phyloP scores from a whole-genome alignment of 2,888 invertebrate genomes.

The Dermolepida albohirtum region DNA sequence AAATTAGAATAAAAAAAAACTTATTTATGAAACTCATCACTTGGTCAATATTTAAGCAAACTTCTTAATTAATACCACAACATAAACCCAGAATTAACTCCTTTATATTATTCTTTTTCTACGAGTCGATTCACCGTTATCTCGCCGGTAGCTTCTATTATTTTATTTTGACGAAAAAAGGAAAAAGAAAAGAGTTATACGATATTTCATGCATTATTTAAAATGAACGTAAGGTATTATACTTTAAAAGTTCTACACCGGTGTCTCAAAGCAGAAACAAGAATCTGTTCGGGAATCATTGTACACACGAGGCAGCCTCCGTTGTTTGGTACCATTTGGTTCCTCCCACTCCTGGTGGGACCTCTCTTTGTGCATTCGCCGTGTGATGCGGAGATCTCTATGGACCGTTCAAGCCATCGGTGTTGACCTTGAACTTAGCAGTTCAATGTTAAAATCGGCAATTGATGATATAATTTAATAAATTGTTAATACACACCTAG shows the following conservation, averaged over 20 bases:
- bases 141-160: not conserved
- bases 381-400: slow-evolving; percentile 39
- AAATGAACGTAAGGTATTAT: slow-evolving; percentile 3
- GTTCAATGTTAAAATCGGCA: slow-evolving; percentile 43
- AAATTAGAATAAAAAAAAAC: slow-evolving; percentile 15
- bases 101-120: slow-evolving; percentile 11
- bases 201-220: too few species aligned
- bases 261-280: slow-evolving; percentile 38
- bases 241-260: slow-evolving; percentile 28
- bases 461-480: slow-evolving; percentile 8
- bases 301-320: slow-evolving; percentile 40
- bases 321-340: slow-evolving; percentile 44
- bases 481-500: too few species aligned
- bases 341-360: slow-evolving; percentile 41
- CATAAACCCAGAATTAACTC: slow-evolving; percentile 9
- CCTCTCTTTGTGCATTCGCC: slow-evolving; percentile 40
- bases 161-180: too few species aligned
- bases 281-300: slow-evolving; percentile 42
- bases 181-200: too few species aligned
- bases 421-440: slow-evolving; percentile 41
- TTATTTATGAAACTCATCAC: slow-evolving; percentile 25
- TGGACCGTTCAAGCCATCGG: slow-evolving; percentile 40
- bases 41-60: slow-evolving; percentile 26
- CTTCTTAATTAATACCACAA: slow-evolving; percentile 25
- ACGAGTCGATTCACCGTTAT: slow-evolving; percentile 8